phyloP scores from a whole-genome alignment of 2,888 invertebrate genomes.

The Plagodis pulveraria region DNA sequence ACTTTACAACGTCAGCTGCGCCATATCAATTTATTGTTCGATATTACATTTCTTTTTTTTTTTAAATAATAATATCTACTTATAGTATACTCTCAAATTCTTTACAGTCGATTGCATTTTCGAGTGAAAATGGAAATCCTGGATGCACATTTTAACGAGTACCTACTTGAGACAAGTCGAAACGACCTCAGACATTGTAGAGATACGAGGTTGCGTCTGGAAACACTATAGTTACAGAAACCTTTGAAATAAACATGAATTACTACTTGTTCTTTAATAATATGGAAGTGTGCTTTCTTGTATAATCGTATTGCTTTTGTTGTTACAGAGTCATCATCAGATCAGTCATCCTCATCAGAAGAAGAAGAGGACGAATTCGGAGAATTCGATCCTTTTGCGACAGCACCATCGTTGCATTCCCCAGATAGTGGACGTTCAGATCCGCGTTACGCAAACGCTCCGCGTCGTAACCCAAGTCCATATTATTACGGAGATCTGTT shows the following conservation, averaged over 20 bases:
- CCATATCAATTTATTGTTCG: too few relatives aligned
- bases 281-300: too few relatives aligned
- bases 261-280: too few relatives aligned
- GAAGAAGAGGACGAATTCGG: constrained; percentile 86
- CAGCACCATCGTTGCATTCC: constrained; percentile 87
- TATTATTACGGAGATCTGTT: constrained; percentile 93
- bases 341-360: constrained; percentile 80
- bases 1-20: too few relatives aligned
- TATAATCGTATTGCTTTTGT: neutral
- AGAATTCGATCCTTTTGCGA: constrained; percentile 79
- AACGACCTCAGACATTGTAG: constrained; percentile 51
- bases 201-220: constrained; percentile 50
- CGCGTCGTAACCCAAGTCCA: constrained; percentile 90
- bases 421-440: constrained; percentile 88
- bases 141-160: constrained; percentile 64
- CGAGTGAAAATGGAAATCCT: constrained; percentile 51
- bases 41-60: too few relatives aligned
- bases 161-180: constrained; percentile 50
- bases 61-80: neutral
- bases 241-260: too few relatives aligned
- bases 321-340: constrained; percentile 76
- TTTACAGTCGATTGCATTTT: constrained; percentile 54
- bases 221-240: too few relatives aligned
- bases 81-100: constrained; percentile 32
- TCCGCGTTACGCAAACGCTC: constrained; percentile 82